phyloP scores from a whole-genome alignment of 2,113 vertebrate genomes.

The Dromaius novaehollandiae region DNA sequence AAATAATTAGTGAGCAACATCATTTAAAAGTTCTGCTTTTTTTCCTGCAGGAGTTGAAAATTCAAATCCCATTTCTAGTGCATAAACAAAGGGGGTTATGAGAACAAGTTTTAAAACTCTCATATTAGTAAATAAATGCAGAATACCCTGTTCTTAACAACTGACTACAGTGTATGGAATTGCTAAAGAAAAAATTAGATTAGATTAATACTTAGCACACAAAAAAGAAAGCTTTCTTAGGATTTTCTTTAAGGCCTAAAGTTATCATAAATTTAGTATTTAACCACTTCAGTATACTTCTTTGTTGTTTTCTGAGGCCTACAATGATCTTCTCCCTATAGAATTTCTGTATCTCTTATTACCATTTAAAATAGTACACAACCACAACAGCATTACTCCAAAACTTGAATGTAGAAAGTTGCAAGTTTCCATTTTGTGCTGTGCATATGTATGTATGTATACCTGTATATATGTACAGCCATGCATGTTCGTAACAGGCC shows the following conservation, averaged over 20 bases:
- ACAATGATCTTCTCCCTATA: not conserved
- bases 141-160: not conserved
- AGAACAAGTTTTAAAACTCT: not conserved
- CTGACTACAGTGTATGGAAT: not conserved
- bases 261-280: not conserved
- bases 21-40: not conserved
- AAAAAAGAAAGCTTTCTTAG: not conserved
- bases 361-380: not conserved
- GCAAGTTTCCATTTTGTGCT: not conserved
- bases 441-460: not conserved
- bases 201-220: not conserved
- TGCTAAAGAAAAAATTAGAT: constrained; percentile 13
- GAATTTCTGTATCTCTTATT: not conserved
- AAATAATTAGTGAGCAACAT: not conserved
- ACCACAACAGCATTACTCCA: not conserved
- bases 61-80: not conserved
- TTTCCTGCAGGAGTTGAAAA: not conserved
- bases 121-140: not conserved
- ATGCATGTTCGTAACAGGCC: not conserved
- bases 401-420: not conserved
- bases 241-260: not conserved
- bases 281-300: not conserved
- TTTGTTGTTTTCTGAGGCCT: not conserved
- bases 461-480: not conserved
- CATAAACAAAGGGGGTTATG: not conserved